Conservation (phyloP, 92 coral and sea anemone genomes). For the Porites divaricata region DNA sequence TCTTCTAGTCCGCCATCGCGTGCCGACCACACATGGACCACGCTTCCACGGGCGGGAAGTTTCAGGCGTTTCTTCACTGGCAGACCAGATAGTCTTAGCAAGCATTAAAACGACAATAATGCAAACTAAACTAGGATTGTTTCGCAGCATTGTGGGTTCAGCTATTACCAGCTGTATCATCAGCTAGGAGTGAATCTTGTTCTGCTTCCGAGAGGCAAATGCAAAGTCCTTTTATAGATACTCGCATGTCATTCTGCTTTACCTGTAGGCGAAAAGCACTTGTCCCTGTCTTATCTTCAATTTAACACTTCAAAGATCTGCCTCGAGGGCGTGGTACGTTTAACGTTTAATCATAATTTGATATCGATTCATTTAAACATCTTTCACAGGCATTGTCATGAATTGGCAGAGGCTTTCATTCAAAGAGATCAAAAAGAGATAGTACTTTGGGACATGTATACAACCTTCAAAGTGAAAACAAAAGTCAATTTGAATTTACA, state of each 20-base stretch:
- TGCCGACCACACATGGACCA: slow-evolving; percentile 6
- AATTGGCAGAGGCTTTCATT: not conserved
- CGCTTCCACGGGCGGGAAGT: slow-evolving; percentile 10
- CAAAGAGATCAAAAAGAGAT: not conserved
- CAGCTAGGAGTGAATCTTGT: not conserved
- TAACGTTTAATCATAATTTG: not conserved
- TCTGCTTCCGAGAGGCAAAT: not conserved
- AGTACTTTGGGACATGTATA: not conserved
- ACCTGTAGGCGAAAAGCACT: not conserved
- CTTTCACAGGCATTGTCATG: not conserved
- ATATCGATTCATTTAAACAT: not conserved
- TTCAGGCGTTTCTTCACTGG: not conserved
- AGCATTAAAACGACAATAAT: not conserved
- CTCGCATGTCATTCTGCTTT: not conserved
- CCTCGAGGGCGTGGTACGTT: not conserved
- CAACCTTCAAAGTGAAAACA: not conserved
- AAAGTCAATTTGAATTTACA: not conserved
- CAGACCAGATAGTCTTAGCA: not conserved
- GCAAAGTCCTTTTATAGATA: not conserved
- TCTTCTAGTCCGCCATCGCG: slow-evolving; percentile 1
- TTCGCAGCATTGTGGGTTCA: slow-evolving; percentile 1
- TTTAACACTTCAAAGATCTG: not conserved
- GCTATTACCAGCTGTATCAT: not conserved
- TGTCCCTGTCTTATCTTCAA: not conserved
- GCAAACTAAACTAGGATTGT: not conserved